Evolutionary conservation across 2,113 vertebrate genomes (phyloP), one percentile per base, ranked within the genome.

Genomic region (Pseudorectes ferrugineus): DNA sequence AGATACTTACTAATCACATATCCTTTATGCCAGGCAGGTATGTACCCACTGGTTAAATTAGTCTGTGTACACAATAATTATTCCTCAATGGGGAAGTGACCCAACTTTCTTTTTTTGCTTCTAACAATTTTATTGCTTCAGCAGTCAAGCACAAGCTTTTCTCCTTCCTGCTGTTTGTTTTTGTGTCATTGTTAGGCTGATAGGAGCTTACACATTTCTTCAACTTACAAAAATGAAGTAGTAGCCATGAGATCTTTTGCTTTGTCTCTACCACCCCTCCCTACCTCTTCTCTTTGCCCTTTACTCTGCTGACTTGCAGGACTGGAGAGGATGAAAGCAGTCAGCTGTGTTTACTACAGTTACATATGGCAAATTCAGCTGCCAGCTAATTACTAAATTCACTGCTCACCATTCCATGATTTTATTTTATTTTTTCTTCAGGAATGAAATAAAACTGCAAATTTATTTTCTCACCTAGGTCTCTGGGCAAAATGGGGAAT

Each of bases 401-500:
- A 67, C 67, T 79, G 21, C 38, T 75, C 49, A 26, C 11, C 31
- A 28, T 79, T 61, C 65, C 22, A 21, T 31, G 3, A 17, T 48
- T 66, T 42, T 9, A 12, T 62, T 80, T 58, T 28, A 9, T 24
- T 55, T 81, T 24, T 58, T 21, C 12, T 57, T 59, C 0, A 1
- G 31, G 33, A 91, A 84, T 63, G 54, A 71, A 92, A 83, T 85
- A 88, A 85, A 88, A n/a, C 36, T 23, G 11, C 24, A 6, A 18
- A 67, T 95, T 35, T 95, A 19, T 94, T 74, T 79, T 82, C 46
- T 85, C 42, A 33, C 55, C 31, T 84, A 98, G 97, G 84, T 92
- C 58, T 68, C 72, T 68, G 58, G 94, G 79, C 61, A 97, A 91
- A 80, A 99, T 99, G 99, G 99, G 99, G 94, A 99, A 99, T 28